Base-by-base conservation (phyloP, 1,140 invertebrate species). In the Drosophila ogumai region DNA sequence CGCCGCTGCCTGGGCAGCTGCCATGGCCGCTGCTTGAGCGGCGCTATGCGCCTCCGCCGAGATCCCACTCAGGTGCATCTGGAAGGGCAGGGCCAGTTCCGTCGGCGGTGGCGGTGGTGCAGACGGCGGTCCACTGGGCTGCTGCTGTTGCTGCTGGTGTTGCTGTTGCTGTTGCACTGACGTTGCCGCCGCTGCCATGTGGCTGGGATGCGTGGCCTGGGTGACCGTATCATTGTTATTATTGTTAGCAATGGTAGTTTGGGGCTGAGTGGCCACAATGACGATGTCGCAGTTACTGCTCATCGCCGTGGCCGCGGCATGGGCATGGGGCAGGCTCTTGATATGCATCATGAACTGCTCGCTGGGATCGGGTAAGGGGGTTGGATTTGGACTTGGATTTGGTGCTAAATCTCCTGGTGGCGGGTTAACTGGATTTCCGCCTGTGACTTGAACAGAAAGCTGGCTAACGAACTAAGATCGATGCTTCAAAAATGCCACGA, bases 261-360 rank as follows among this genome's bases (percentile, higher is more conserved):
- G 91, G 44, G 91, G 82, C 71, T 91, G 88, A 19, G 91, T 76
- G 66, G 91, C 69, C 72, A 92, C 91, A 76, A 92, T 92, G 47
- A 92, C 91, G 69, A 92, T 92, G 67, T 92, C 91, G 72, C 91
- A 92, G 80, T 92, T 92, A 57, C 81, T 92, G 73, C 81, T 85
- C 91, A 92, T 92, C 50, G 91, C 77, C 64, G 91, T 90, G 47
- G 91, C 82, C 57, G 91, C 91, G 56, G 85, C 79, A 84, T 92
- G 91, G 72, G 91, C 91, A 76, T 92, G 91, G 66, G 91, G 91
- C 81, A 92, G 75, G 58, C 73, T 92, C 74, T 92, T 92, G 73
- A 92, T 92, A 84, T 92, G 91, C 91, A 92, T 92, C 82, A 80
- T 84, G 52, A 54, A 76, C 79, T 72, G 69, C 82, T 68, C 38